A percentile compares a stretch with the other conserved stretches of the same genome.
These are phyloP conservation scores for Dendrocopos noguchii DNA, from an alignment of 2,113 vertebrate genomes.

Conservation along the genomic window DNA sequence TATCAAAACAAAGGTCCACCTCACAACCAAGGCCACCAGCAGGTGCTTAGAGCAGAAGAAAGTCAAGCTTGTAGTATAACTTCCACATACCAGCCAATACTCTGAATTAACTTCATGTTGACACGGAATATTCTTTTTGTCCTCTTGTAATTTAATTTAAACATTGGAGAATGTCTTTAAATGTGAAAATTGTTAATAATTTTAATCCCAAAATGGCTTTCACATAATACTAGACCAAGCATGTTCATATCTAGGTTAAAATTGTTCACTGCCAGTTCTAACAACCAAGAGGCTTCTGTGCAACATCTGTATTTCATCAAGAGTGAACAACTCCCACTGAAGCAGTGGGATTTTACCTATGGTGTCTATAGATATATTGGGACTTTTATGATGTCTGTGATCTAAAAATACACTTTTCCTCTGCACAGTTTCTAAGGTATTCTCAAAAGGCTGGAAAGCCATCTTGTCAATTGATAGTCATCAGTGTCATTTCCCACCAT, in stretches of 20 bases:
- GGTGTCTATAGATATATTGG: background rate
- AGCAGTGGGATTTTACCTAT: background rate
- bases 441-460: background rate
- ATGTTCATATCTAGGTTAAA: background rate
- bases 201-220: background rate
- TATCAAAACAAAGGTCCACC: background rate
- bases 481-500: background rate
- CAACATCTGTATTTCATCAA: background rate
- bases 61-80: background rate
- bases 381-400: background rate
- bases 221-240: background rate
- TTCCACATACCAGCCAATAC: background rate
- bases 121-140: accelerated
- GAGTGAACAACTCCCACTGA: background rate
- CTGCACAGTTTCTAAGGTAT: background rate
- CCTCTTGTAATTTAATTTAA: background rate
- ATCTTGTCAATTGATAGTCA: background rate
- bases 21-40: background rate
- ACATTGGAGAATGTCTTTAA: background rate
- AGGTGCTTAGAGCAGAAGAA: background rate
- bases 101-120: background rate
- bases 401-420: background rate
- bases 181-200: background rate
- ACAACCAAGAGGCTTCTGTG: background rate
- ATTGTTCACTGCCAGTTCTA: background rate